Evolutionary conservation across 2,888 invertebrate genomes (phyloP).

Genomic region (Suillia variegata): DNA sequence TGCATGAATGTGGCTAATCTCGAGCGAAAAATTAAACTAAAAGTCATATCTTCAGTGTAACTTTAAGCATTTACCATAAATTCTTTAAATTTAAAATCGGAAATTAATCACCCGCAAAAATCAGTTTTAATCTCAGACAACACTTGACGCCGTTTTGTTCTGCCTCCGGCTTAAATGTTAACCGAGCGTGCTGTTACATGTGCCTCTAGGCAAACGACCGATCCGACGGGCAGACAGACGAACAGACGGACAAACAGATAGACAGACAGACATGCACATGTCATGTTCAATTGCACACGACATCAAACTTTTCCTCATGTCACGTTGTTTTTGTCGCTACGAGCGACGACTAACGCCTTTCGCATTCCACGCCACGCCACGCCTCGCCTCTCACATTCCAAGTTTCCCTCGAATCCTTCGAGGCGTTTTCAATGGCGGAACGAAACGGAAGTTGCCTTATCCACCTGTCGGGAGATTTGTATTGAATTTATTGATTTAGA

Average conservation of each 20-base stretch:
- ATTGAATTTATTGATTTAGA: not conserved
- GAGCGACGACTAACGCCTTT: not conserved
- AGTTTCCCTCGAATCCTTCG: not conserved
- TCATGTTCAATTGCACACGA: slow-evolving; percentile 36
- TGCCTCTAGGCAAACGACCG: too few species aligned
- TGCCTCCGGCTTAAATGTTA: not conserved
- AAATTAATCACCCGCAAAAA: slow-evolving; percentile 45
- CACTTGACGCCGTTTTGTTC: slow-evolving; percentile 20
- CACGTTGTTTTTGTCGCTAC: not conserved
- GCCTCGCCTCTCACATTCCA: too few species aligned
- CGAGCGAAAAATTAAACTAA: too few species aligned
- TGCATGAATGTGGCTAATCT: too few species aligned
- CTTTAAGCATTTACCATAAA: too few species aligned
- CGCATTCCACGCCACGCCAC: too few species aligned
- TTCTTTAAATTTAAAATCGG: slow-evolving; percentile 27
- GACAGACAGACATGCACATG: slow-evolving; percentile 28
- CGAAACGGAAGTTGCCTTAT: too few species aligned
- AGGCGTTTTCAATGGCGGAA: not conserved
- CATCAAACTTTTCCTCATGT: slow-evolving; percentile 30
- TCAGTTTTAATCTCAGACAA: slow-evolving; percentile 42
- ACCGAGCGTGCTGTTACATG: slow-evolving; percentile 7
- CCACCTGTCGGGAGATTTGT: not conserved
- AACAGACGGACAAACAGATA: slow-evolving; percentile 18
- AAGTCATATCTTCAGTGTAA: too few species aligned
- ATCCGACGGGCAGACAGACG: slow-evolving; percentile 21